Conservation (phyloP, 2,888 invertebrate species). For the Pantelozetes paolii region DNA sequence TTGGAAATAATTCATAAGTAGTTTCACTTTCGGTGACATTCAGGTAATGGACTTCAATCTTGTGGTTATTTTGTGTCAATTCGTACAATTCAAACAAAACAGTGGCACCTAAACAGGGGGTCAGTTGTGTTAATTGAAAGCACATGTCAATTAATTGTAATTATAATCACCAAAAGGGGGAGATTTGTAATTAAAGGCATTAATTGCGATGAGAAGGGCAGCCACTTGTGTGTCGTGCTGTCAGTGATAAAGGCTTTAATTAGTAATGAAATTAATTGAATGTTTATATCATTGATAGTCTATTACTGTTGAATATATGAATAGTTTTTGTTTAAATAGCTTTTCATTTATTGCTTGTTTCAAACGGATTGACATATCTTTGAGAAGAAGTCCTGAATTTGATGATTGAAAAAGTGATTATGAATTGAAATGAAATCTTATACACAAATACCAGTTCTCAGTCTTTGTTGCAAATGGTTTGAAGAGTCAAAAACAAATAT, state of each 20-base stretch:
- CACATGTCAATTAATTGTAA: not conserved
- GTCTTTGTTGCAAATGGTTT: not conserved
- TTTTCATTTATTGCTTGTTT: not conserved
- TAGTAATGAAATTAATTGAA: too few relatives aligned
- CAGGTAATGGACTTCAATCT: slow-evolving; percentile 4
- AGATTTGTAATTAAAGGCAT: not conserved
- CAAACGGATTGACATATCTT: not conserved
- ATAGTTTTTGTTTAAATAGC: not conserved
- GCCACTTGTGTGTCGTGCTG: slow-evolving; percentile 5
- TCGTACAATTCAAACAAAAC: slow-evolving; percentile 12
- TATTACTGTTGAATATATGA: slow-evolving; percentile 18
- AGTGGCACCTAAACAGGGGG: not conserved
- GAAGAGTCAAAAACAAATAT: not conserved
- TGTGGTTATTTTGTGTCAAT: not conserved
- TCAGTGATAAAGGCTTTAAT: too few relatives aligned
- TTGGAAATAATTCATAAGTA: not conserved
- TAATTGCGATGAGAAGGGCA: not conserved
- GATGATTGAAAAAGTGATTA: not conserved
- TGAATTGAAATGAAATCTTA: too few relatives aligned
- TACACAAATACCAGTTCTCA: slow-evolving; percentile 23
- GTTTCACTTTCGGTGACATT: not conserved
- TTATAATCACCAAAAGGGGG: not conserved
- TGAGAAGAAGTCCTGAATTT: not conserved
- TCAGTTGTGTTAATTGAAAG: not conserved
- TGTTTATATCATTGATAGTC: too few relatives aligned